These are phyloP conservation scores for Hyaena hyaena DNA, from an alignment of 2,113 vertebrate genomes.

Conservation along the genomic window DNA sequence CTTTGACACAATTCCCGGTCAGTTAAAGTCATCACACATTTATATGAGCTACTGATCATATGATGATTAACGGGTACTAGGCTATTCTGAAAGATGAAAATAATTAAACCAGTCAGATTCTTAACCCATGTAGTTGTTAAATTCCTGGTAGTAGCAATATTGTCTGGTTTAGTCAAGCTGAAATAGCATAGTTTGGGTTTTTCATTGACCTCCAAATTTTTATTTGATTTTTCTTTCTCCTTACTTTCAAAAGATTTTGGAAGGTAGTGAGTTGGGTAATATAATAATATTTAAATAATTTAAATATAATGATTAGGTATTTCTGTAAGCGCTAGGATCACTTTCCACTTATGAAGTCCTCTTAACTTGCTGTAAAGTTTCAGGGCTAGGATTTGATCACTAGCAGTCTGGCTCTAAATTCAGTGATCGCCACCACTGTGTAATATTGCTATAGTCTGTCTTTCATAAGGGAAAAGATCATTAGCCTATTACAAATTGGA, in stretches of 20 bases:
- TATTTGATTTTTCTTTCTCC: neutral
- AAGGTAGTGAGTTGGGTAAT: neutral
- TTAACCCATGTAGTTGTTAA: neutral
- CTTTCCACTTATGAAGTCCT: neutral
- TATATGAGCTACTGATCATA: neutral
- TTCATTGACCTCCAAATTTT: neutral
- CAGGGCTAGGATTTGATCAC: neutral
- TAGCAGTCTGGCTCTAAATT: neutral
- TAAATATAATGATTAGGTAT: neutral
- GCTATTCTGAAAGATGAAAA: neutral
- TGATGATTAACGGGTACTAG: neutral
- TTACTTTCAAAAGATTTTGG: neutral
- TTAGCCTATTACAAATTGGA: neutral
- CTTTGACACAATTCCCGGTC: neutral
- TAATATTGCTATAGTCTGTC: neutral
- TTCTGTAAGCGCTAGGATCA: neutral
- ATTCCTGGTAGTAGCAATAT: neutral
- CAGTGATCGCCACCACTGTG: neutral
- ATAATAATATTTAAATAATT: neutral
- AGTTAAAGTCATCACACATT: neutral
- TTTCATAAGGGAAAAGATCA: neutral
- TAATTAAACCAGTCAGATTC: neutral
- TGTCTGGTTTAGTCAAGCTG: neutral
- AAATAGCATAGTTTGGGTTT: neutral
- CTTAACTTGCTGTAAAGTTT: neutral